phyloP scores from a whole-genome alignment of 2,888 invertebrate genomes.

The Meiosimyza decipiens region DNA sequence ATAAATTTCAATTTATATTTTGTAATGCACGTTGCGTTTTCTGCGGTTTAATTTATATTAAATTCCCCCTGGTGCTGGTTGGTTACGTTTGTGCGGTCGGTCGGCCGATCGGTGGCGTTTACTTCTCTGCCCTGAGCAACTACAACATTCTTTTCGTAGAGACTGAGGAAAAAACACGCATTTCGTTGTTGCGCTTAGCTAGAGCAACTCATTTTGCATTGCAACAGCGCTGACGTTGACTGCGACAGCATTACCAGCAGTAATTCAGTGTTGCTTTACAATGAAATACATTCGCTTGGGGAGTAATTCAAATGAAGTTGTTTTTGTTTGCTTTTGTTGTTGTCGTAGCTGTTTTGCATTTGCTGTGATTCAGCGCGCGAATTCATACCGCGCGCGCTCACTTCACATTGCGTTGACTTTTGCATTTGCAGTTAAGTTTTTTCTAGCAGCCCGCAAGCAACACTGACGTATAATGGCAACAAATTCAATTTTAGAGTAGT shows the following conservation, averaged over 20 bases:
- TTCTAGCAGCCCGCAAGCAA: too few species aligned
- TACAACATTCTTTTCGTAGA: too few species aligned
- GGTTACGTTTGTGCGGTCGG: too few species aligned
- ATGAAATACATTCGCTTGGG: constrained; percentile 32
- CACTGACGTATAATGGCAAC: too few species aligned
- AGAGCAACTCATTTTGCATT: constrained; percentile 10
- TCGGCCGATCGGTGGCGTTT: too few species aligned
- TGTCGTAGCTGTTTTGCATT: constrained; percentile 7
- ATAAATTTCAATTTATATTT: constrained; percentile 32
- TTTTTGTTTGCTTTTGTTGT: constrained; percentile 7
- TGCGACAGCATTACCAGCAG: constrained; percentile 1
- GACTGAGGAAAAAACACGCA: too few species aligned
- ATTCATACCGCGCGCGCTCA: too few species aligned
- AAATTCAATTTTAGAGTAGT: too few species aligned
- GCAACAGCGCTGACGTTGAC: background rate
- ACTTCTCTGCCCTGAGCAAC: too few species aligned
- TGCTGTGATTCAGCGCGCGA: background rate
- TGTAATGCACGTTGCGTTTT: background rate
- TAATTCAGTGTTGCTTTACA: constrained; percentile 1
- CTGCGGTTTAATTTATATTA: constrained; percentile 30
- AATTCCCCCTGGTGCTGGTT: constrained; percentile 7
- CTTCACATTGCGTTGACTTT: background rate
- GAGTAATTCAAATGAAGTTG: constrained; percentile 14
- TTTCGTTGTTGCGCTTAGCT: background rate
- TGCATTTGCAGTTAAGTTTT: background rate